Conservation (phyloP, 2,113 vertebrate genomes). For the Tenrec ecaudatus region DNA sequence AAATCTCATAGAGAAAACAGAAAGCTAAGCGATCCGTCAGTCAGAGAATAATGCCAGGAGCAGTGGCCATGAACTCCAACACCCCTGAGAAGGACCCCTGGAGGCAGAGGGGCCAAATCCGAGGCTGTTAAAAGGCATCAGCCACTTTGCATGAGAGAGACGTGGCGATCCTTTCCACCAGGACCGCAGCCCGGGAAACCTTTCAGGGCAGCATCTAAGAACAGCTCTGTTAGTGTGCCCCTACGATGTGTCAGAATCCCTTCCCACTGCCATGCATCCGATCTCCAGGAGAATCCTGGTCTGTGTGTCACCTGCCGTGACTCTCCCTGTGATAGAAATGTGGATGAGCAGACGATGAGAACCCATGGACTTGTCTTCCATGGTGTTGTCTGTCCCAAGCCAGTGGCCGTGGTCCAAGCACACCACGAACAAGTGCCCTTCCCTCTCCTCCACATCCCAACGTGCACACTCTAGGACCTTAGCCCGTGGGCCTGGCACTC, state of each 20-base stretch:
- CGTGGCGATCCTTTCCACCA: not conserved
- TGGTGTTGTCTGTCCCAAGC: too few species aligned
- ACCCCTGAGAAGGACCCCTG: not conserved
- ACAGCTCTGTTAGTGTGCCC: not conserved
- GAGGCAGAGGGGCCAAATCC: not conserved
- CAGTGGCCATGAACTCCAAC: not conserved
- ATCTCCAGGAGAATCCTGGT: not conserved
- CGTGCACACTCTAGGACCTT: not conserved
- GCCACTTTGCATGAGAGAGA: not conserved
- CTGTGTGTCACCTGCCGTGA: fast-evolving
- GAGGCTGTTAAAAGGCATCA: not conserved
- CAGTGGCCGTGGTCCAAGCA: too few species aligned
- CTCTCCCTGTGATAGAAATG: not conserved
- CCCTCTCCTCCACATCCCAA: not conserved
- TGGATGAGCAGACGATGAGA: not conserved
- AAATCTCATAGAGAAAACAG: not conserved
- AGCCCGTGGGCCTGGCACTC: not conserved
- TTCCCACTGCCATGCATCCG: fast-evolving
- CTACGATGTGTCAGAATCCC: fast-evolving
- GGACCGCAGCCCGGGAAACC: not conserved
- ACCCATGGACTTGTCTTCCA: too few species aligned
- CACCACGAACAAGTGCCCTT: not conserved
- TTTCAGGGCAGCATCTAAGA: too few species aligned
- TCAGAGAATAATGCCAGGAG: not conserved
- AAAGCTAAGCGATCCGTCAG: not conserved